These are phyloP conservation scores for Lepisosteus oculatus DNA, from an alignment of 2,113 vertebrate species.

Conservation along the genomic window DNA sequence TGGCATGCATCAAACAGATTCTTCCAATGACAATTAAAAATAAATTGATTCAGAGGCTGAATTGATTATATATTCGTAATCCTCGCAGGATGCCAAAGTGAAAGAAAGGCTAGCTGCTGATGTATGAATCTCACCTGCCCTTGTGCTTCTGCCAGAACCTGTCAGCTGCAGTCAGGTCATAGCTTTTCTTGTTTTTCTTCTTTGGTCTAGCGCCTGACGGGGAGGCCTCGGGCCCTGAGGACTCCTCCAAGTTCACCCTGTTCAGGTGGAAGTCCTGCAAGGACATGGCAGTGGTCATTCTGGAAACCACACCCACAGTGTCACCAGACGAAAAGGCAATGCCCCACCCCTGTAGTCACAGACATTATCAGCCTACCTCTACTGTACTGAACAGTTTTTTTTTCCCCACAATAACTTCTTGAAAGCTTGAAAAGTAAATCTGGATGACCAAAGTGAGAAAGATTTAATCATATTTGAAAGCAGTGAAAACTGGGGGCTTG, in stretches of 20 bases:
- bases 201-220: slow-evolving; percentile 92
- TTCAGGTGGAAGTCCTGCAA: slow-evolving; percentile 93
- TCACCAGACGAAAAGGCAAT: too few relatives aligned
- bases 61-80: neutral
- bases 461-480: too few relatives aligned
- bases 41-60: neutral
- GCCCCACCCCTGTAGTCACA: too few relatives aligned
- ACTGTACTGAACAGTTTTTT: too few relatives aligned
- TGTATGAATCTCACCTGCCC: slow-evolving; percentile 74
- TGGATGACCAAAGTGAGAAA: too few relatives aligned
- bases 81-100: neutral
- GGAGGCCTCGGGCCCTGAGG: slow-evolving; percentile 71
- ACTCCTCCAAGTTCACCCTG: slow-evolving; percentile 88
- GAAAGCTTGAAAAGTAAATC: too few relatives aligned
- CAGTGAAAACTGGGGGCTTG: too few relatives aligned
- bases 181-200: slow-evolving; percentile 90
- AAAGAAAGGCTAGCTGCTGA: neutral
- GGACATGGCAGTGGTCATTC: neutral
- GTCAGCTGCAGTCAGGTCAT: slow-evolving; percentile 90
- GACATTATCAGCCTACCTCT: too few relatives aligned
- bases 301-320: neutral
- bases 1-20: neutral
- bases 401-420: too few relatives aligned
- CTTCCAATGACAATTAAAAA: neutral
- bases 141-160: slow-evolving; percentile 98